Evolutionary conservation across 1,140 invertebrate species (phyloP).

Genomic region (Saxidomus purpurata): DNA sequence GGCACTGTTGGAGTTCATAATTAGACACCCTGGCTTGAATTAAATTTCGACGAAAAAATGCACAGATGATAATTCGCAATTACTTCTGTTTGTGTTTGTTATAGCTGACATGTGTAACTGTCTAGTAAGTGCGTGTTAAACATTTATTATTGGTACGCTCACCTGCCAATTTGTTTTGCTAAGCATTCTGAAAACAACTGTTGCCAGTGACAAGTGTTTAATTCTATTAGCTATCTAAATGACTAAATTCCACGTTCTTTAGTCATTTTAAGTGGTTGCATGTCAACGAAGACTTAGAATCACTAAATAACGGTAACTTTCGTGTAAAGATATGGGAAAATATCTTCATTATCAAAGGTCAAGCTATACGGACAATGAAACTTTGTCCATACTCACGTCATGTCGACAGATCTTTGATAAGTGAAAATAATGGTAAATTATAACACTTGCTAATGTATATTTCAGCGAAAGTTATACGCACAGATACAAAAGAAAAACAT

Average conservation of each 20-base stretch:
- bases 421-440: constrained; percentile 57
- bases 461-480: not conserved
- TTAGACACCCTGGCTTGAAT: too few species aligned
- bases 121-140: not conserved
- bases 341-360: constrained; percentile 19
- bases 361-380: constrained; percentile 10
- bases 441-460: constrained; percentile 62
- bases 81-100: too few species aligned
- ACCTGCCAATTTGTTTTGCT: not conserved
- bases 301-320: constrained; percentile 21
- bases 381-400: constrained; percentile 32
- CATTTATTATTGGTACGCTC: not conserved
- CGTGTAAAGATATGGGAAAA: constrained; percentile 26
- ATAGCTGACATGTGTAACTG: not conserved
- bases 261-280: constrained; percentile 26
- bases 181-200: not conserved
- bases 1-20: too few species aligned
- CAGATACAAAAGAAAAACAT: not conserved
- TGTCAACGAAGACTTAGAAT: constrained; percentile 23
- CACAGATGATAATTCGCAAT: too few species aligned
- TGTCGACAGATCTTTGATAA: constrained; percentile 6
- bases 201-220: constrained; percentile 39
- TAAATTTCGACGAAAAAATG: too few species aligned
- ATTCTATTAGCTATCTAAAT: constrained; percentile 23
- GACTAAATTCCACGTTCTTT: constrained; percentile 10